Evolutionary conservation across 2,888 invertebrate genomes (phyloP).

Genomic region (Agrochola macilenta): DNA sequence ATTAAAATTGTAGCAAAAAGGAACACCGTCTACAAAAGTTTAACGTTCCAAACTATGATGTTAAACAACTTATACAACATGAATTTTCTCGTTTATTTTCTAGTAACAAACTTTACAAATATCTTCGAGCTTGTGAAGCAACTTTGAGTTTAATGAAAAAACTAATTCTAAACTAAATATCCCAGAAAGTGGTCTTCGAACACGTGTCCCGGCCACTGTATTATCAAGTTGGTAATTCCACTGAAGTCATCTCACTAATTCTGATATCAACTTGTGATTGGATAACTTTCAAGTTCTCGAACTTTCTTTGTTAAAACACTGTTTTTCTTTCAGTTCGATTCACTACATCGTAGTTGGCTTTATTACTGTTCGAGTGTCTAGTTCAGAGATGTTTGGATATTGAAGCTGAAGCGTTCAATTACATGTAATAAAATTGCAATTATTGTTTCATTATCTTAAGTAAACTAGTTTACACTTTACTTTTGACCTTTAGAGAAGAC

Average conservation of each 20-base stretch:
- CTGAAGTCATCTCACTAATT: conserved; percentile 65
- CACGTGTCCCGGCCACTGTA: conserved; percentile 62
- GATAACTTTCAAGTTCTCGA: conserved; percentile 63
- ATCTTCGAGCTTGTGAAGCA: conserved; percentile 39
- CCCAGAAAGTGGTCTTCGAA: conserved; percentile 53
- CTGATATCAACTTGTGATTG: conserved; percentile 72
- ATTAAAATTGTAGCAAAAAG: conserved; percentile 5
- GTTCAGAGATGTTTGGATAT: conserved; percentile 35
- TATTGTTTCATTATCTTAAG: conserved; percentile 19
- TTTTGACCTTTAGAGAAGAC: not conserved
- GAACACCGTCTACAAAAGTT: conserved; percentile 21
- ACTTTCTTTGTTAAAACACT: conserved; percentile 60
- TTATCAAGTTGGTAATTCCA: conserved; percentile 69
- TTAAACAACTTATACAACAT: conserved; percentile 43
- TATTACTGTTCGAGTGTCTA: conserved; percentile 31
- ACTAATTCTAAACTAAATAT: conserved; percentile 63
- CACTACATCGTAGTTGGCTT: conserved; percentile 34
- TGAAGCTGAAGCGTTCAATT: conserved; percentile 45
- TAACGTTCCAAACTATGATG: conserved; percentile 42
- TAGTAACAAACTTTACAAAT: conserved; percentile 53
- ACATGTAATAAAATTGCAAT: conserved; percentile 27
- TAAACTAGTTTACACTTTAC: conserved; percentile 16
- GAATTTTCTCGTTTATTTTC: conserved; percentile 58
- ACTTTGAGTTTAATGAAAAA: conserved; percentile 63
- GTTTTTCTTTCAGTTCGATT: conserved; percentile 56